phyloP scores from a whole-genome alignment of 2,888 invertebrate genomes.

The Perizoma affinitatum region DNA sequence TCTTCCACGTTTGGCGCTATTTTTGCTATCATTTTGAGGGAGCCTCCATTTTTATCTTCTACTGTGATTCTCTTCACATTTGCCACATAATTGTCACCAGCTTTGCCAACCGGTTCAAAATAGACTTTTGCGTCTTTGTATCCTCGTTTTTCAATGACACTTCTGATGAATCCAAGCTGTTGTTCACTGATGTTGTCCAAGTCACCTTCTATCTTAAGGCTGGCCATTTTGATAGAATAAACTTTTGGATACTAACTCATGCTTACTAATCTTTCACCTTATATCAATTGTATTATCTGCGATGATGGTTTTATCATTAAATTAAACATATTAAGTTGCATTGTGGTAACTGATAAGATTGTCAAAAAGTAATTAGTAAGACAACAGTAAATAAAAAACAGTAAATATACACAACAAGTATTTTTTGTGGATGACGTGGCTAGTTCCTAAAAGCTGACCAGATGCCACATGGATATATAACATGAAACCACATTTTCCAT shows the following conservation, averaged over 20 bases:
- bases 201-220: slow-evolving; percentile 33
- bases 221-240: slow-evolving; percentile 24
- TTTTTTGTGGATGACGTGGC: no score
- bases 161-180: slow-evolving; percentile 32
- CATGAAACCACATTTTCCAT: no score
- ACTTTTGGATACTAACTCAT: background rate
- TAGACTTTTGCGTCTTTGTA: slow-evolving; percentile 28
- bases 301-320: background rate
- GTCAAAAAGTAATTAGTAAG: no score
- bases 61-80: slow-evolving; percentile 43
- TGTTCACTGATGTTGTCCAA: slow-evolving; percentile 30
- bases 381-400: no score
- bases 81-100: slow-evolving; percentile 47
- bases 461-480: no score
- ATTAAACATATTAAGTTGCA: no score
- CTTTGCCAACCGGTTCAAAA: slow-evolving; percentile 38
- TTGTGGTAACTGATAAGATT: no score
- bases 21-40: slow-evolving; percentile 53
- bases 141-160: slow-evolving; percentile 28
- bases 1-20: slow-evolving; percentile 42
- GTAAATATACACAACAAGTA: no score
- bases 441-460: no score
- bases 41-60: slow-evolving; percentile 35
- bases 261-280: background rate
- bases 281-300: background rate